These are phyloP conservation scores for Sterrhoptilus dennistouni DNA, from an alignment of 2,113 vertebrate genomes.

Conservation along the genomic window DNA sequence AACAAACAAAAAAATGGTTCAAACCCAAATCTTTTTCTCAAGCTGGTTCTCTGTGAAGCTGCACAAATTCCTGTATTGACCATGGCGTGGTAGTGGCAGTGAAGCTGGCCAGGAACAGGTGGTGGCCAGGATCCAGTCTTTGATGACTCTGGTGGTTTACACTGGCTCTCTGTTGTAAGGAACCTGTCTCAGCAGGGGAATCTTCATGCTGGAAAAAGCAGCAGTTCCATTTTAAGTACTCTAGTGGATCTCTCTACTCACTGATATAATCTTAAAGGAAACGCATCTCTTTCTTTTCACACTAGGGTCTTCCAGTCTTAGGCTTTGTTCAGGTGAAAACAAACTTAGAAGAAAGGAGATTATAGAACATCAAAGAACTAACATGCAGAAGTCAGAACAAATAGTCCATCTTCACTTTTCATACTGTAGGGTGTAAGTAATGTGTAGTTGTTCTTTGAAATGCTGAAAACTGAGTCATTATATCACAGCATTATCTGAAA, in stretches of 20 bases:
- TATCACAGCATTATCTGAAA: background rate
- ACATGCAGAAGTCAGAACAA: background rate
- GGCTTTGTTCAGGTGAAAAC: background rate
- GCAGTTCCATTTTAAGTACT: background rate
- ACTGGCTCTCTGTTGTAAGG: background rate
- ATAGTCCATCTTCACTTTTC: background rate
- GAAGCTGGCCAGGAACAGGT: background rate
- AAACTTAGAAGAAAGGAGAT: background rate
- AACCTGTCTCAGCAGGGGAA: background rate
- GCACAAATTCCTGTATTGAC: background rate
- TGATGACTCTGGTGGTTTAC: background rate
- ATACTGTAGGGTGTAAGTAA: background rate
- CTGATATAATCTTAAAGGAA: background rate
- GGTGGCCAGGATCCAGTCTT: background rate
- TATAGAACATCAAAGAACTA: background rate
- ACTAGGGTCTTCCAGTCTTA: background rate
- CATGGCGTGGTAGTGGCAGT: accelerated
- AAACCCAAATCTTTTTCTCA: background rate
- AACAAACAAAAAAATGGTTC: background rate
- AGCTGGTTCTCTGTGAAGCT: background rate
- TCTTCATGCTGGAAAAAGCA: background rate
- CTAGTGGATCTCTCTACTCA: background rate
- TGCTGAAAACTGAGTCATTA: background rate
- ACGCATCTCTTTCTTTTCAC: background rate
- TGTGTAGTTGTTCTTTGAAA: background rate